A percentile compares a stretch with the other conserved stretches of the same genome.
These are phyloP conservation scores for Drosophila pullipes DNA, from an alignment of 2,888 invertebrate genomes.

Conservation along the genomic window DNA sequence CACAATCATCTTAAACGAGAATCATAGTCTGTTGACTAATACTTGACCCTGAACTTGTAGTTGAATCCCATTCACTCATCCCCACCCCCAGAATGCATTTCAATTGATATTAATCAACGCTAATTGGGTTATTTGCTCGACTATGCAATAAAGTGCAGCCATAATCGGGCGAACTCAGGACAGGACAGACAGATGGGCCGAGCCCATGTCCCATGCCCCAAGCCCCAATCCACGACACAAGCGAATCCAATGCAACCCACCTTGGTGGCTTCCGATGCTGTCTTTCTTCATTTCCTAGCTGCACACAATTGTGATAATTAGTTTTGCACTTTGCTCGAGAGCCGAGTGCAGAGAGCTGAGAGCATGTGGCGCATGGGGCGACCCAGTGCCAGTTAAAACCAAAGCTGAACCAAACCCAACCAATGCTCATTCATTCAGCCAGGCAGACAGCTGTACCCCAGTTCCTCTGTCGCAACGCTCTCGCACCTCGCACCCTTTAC, in stretches of 20 bases:
- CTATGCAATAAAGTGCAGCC: constrained; percentile 75
- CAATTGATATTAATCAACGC: constrained; percentile 78
- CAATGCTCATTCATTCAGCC: constrained; percentile 70
- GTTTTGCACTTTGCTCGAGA: constrained; percentile 76
- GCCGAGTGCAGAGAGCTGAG: constrained; percentile 14
- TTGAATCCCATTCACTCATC: background rate
- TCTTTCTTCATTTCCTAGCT: constrained; percentile 81
- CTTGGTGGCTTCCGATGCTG: constrained; percentile 78
- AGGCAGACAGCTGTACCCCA: constrained; percentile 41
- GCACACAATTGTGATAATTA: constrained; percentile 80
- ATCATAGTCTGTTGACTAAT: constrained; percentile 3
- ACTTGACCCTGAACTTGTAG: constrained; percentile 73
- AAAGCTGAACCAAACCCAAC: constrained; percentile 49
- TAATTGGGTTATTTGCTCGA: constrained; percentile 80
- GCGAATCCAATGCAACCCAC: constrained; percentile 54
- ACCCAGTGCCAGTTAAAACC: constrained; percentile 20
- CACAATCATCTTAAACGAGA: constrained; percentile 7
- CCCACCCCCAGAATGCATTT: constrained; percentile 66
- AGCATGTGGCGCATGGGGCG: constrained; percentile 27
- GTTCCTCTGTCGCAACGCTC: background rate
- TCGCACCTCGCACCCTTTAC: background rate
- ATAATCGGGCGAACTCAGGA: constrained; percentile 59
- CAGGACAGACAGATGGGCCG: constrained; percentile 1
- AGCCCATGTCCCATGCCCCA: constrained; percentile 25
- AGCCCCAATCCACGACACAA: constrained; percentile 24